These are phyloP conservation scores for Characodon lateralis DNA, from an alignment of 2,797 vertebrate genomes.

Conservation along the genomic window DNA sequence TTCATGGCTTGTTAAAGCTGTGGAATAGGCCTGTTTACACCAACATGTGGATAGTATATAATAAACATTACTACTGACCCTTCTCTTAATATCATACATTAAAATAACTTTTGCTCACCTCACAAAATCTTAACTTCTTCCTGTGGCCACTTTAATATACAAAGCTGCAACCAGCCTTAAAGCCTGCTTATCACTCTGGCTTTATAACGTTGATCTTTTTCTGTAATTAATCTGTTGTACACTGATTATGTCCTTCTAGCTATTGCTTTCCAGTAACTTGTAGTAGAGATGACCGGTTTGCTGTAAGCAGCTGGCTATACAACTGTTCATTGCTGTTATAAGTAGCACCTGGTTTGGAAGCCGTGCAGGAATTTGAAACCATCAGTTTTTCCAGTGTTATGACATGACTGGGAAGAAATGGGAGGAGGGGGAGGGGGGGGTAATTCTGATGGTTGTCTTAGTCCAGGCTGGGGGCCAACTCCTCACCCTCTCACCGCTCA, in stretches of 20 bases:
- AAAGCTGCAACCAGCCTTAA: slow-evolving; percentile 27
- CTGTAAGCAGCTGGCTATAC: neutral
- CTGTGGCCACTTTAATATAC: neutral
- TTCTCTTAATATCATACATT: neutral
- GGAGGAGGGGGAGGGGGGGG: slow-evolving; percentile 36
- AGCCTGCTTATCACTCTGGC: slow-evolving; percentile 18
- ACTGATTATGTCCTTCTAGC: neutral
- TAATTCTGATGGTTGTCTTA: slow-evolving; percentile 45
- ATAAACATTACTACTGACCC: neutral
- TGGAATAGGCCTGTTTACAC: neutral
- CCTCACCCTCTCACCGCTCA: slow-evolving; percentile 40
- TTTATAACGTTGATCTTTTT: slow-evolving; percentile 26
- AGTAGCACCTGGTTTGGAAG: slow-evolving; percentile 6
- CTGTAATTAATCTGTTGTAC: slow-evolving; percentile 22
- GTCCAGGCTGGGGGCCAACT: slow-evolving; percentile 61
- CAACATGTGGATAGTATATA: neutral
- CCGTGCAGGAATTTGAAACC: slow-evolving; percentile 12
- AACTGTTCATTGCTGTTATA: neutral
- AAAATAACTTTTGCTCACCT: neutral
- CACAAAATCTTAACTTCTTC: neutral
- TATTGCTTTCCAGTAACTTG: slow-evolving; percentile 9
- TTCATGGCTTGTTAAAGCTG: neutral
- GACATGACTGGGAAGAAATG: slow-evolving; percentile 15
- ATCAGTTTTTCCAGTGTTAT: slow-evolving; percentile 17
- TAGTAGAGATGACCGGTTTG: neutral